phyloP scores from a whole-genome alignment of 2,888 invertebrate genomes.

The Pristionchus entomophagus region DNA sequence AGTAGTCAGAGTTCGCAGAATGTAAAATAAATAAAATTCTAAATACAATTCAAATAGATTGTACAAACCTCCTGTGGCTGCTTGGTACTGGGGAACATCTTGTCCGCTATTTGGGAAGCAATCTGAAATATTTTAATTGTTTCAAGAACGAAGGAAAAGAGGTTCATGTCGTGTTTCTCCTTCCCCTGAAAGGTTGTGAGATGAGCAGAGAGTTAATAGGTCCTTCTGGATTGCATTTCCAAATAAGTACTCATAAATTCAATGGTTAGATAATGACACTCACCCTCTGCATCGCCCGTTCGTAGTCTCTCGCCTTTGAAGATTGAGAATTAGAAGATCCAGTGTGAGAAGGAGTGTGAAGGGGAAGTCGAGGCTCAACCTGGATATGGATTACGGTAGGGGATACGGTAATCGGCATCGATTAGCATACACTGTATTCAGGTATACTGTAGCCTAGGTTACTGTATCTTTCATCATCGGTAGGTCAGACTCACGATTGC shows the following conservation, averaged over 20 bases:
- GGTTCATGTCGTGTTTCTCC: neutral
- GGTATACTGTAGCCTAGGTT: neutral
- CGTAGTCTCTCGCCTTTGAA: neutral
- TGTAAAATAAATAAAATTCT: too few relatives aligned
- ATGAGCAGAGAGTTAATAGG: too few relatives aligned
- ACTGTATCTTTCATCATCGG: too few relatives aligned
- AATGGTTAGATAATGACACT: too few relatives aligned
- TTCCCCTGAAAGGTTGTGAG: neutral
- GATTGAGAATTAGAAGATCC: neutral
- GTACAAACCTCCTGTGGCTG: neutral
- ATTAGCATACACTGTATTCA: too few relatives aligned
- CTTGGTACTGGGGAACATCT: conserved; percentile 18
- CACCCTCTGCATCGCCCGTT: conserved; percentile 15
- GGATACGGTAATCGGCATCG: neutral
- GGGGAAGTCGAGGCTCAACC: conserved; percentile 15
- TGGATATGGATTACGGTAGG: neutral
- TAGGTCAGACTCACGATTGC: neutral
- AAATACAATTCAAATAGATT: neutral
- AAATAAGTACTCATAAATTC: too few relatives aligned
- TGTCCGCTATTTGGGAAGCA: conserved; percentile 18
- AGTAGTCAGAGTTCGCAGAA: too few relatives aligned
- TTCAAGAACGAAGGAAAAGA: neutral
- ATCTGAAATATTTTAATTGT: neutral
- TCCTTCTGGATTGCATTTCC: too few relatives aligned
- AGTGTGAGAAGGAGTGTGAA: neutral